These are phyloP conservation scores for Danio tinwini DNA, from an alignment of 2,797 vertebrate genomes.

Conservation along the genomic window DNA sequence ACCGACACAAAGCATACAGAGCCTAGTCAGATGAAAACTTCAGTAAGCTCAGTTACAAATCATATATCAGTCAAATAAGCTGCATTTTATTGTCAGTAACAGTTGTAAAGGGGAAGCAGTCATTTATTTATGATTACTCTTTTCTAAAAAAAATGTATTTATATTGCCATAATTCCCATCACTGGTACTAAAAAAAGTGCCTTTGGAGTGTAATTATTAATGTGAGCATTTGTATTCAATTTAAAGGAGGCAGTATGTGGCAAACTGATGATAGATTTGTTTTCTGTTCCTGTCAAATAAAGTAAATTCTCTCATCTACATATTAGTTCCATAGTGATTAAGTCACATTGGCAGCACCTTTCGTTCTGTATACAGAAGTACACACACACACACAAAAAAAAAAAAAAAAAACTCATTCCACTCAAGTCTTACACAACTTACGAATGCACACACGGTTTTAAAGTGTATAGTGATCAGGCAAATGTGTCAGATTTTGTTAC, in stretches of 20 bases:
- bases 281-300: not conserved
- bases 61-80: too few relatives aligned
- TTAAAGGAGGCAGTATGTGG: not conserved
- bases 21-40: too few relatives aligned
- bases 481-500: slow-evolving; percentile 19
- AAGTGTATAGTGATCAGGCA: not conserved
- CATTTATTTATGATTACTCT: too few relatives aligned
- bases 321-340: slow-evolving; percentile 61
- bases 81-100: too few relatives aligned
- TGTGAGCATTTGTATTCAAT: not conserved
- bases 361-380: not conserved
- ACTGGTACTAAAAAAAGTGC: too few relatives aligned
- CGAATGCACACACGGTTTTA: slow-evolving; percentile 12
- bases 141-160: too few relatives aligned
- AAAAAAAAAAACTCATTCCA: not conserved
- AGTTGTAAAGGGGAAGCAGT: too few relatives aligned
- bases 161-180: too few relatives aligned
- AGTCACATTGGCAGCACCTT: slow-evolving; percentile 39
- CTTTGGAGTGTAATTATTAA: not conserved
- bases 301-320: not conserved
- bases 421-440: slow-evolving; percentile 6
- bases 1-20: too few relatives aligned
- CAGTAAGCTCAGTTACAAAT: too few relatives aligned
- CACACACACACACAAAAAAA: too few relatives aligned
- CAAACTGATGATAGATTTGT: not conserved